Conservation (phyloP, 2,113 vertebrate genomes). For the Hypocryptadius cinnamomeus region DNA sequence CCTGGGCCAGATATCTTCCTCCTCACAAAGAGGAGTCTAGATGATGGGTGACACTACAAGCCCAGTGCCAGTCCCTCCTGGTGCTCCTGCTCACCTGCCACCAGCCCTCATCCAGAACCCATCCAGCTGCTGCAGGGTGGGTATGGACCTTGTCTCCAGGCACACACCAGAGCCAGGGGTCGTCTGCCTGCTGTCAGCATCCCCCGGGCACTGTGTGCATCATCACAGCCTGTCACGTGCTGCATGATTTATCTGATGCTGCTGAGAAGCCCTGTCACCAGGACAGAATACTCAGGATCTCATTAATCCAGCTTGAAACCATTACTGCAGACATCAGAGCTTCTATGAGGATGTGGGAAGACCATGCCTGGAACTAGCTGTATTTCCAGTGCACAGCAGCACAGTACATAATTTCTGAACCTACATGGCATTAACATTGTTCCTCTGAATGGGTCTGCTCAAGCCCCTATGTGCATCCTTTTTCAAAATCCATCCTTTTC, state of each 20-base stretch:
- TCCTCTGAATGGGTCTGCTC: not conserved
- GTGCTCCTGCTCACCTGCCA: not conserved
- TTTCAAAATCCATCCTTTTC: not conserved
- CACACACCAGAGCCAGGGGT: no score
- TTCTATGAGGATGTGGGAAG: not conserved
- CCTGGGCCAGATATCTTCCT: not conserved
- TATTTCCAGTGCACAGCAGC: not conserved
- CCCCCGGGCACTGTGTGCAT: not conserved
- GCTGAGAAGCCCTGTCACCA: not conserved
- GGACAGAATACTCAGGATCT: not conserved
- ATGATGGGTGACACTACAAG: accelerated
- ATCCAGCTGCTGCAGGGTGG: accelerated
- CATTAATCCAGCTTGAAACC: not conserved
- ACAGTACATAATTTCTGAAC: not conserved
- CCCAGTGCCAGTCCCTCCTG: accelerated
- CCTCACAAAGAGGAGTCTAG: not conserved
- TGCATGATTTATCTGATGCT: not conserved
- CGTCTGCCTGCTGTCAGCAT: not conserved
- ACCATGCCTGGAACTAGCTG: not conserved
- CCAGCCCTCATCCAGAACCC: not conserved
- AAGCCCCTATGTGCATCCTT: accelerated
- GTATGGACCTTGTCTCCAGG: not conserved
- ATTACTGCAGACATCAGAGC: not conserved
- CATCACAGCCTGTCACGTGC: accelerated
- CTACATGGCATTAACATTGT: accelerated